phyloP scores from a whole-genome alignment of 2,113 vertebrate species.

The Hydrochoerus hydrochaeris region DNA sequence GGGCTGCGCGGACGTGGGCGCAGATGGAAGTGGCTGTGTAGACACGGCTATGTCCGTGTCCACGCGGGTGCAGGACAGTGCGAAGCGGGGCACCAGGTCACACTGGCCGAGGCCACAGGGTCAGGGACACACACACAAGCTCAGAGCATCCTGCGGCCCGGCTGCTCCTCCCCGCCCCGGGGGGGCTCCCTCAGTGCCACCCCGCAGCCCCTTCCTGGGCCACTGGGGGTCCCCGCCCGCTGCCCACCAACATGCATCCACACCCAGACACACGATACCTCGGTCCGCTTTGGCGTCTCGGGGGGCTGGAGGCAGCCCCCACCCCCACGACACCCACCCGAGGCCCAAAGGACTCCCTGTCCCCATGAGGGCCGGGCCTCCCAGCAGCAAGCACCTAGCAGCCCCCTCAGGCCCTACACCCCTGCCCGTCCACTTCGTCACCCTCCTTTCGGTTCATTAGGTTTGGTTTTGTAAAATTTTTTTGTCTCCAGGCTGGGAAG shows the following conservation, averaged over 20 bases:
- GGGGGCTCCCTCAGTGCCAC: neutral
- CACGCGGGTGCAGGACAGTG: neutral
- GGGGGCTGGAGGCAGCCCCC: constrained; percentile 68
- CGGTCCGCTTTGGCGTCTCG: constrained; percentile 72
- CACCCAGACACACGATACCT: constrained; percentile 80
- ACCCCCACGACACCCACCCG: constrained; percentile 60
- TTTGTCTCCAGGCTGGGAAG: constrained; percentile 55
- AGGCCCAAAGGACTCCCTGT: constrained; percentile 79
- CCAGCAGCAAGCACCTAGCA: neutral
- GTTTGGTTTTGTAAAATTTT: constrained; percentile 64
- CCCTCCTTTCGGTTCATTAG: constrained; percentile 65
- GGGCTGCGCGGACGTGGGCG: neutral
- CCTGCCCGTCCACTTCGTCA: constrained; percentile 37
- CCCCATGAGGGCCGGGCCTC: constrained; percentile 25
- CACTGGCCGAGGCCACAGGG: neutral
- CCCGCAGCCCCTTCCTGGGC: constrained; percentile 40
- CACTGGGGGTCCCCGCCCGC: constrained; percentile 46
- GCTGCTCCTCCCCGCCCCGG: neutral
- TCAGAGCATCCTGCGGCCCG: neutral
- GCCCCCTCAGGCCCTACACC: neutral
- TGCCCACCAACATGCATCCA: constrained; percentile 53
- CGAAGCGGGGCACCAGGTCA: neutral
- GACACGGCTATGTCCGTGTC: neutral
- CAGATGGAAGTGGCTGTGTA: neutral
- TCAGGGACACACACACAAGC: neutral